phyloP scores from a whole-genome alignment of 1,140 invertebrate species.

The Coelopa frigida region DNA sequence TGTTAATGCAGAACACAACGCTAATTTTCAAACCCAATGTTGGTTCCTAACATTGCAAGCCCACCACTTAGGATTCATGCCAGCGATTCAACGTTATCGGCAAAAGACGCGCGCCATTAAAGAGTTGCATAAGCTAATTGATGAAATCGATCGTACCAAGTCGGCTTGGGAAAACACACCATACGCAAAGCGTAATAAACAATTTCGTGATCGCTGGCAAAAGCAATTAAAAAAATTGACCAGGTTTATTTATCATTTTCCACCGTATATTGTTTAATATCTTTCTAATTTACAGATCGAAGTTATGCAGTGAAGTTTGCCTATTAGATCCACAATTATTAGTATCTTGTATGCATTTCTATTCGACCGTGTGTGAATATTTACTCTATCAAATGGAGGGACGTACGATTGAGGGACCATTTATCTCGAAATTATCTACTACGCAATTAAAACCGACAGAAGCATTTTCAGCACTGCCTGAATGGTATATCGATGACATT shows the following conservation, averaged over 20 bases:
- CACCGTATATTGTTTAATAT: too few species aligned
- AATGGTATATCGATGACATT: slow-evolving; percentile 95
- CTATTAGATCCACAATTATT: slow-evolving; percentile 75
- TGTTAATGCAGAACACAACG: slow-evolving; percentile 13
- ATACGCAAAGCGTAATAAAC: slow-evolving; percentile 65
- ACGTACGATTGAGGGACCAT: slow-evolving; percentile 36
- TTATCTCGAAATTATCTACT: slow-evolving; percentile 43
- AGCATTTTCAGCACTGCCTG: slow-evolving; percentile 83
- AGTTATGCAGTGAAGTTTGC: slow-evolving; percentile 81
- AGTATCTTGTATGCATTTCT: slow-evolving; percentile 74
- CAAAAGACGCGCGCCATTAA: slow-evolving; percentile 70
- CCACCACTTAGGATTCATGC: slow-evolving; percentile 84
- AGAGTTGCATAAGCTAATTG: slow-evolving; percentile 84
- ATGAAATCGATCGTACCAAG: slow-evolving; percentile 75
- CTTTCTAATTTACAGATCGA: slow-evolving; percentile 52
- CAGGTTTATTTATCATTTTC: too few species aligned
- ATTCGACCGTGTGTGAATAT: slow-evolving; percentile 73
- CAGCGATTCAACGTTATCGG: slow-evolving; percentile 80
- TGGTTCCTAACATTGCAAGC: slow-evolving; percentile 93
- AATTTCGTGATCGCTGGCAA: slow-evolving; percentile 78
- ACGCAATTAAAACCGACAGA: slow-evolving; percentile 57
- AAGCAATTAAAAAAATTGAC: slow-evolving; percentile 66
- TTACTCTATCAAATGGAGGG: slow-evolving; percentile 58
- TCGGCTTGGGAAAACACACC: slow-evolving; percentile 74
- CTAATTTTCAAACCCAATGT: slow-evolving; percentile 91